Percentiles rank a stretch among this genome's conserved stretches.
Evolutionary conservation across 1,140 invertebrate genomes (phyloP).

Genomic region (roundworm (Caenorhabditis elegans)): WBcel235 BX284604.4:4179001-4179500

Average conservation of each 20-base stretch:
- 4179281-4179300: not conserved
- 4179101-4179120: too few relatives aligned
- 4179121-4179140: too few relatives aligned
- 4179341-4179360: conserved; percentile 9
- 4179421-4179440: not conserved
- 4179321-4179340: not conserved
- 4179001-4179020: not conserved
- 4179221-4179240: too few relatives aligned
- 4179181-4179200: too few relatives aligned
- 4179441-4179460: not conserved
- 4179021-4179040: too few relatives aligned
- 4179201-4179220: too few relatives aligned
- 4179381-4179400: conserved; percentile 7
- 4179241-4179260: not conserved
- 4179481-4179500: not conserved
- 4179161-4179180: too few relatives aligned
- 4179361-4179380: not conserved
- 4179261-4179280: not conserved
- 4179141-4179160: too few relatives aligned
- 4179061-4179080: too few relatives aligned
- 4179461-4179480: conserved; percentile 18
- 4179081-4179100: too few relatives aligned
- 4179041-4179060: too few relatives aligned
- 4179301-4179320: not conserved
- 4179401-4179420: conserved; percentile 10